Percentiles rank a stretch among this genome's conserved stretches.
phyloP scores from a whole-genome alignment of 2,888 invertebrate genomes.

The Acanthosepion esculentum region DNA sequence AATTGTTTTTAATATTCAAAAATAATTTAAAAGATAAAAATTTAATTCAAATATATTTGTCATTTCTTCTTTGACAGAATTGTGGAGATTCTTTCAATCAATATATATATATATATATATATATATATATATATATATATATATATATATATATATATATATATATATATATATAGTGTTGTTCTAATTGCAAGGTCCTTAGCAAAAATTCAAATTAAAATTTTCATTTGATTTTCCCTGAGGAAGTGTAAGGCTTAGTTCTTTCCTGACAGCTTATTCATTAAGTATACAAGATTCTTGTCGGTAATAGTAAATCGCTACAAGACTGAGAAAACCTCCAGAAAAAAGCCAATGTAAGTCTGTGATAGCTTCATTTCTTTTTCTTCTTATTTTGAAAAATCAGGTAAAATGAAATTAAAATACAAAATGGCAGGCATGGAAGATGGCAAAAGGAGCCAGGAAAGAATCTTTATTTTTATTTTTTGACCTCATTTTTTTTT shows the following conservation, averaged over 20 bases:
- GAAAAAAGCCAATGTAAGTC: background rate
- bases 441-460: background rate
- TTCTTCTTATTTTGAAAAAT: too few relatives aligned
- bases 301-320: background rate
- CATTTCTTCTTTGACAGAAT: background rate
- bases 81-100: too few relatives aligned
- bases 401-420: too few relatives aligned
- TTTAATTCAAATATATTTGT: background rate
- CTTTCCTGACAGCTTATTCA: slow-evolving; percentile 11
- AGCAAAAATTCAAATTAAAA: background rate
- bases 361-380: background rate
- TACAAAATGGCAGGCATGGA: background rate
- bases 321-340: background rate
- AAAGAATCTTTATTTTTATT: background rate
- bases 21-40: background rate
- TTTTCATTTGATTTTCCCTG: background rate
- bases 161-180: background rate
- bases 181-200: slow-evolving; percentile 1
- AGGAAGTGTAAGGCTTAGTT: background rate
- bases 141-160: too few relatives aligned
- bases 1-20: background rate
- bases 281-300: background rate
- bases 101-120: too few relatives aligned
- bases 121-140: too few relatives aligned
- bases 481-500: background rate